Percentiles rank a stretch among this genome's conserved stretches.
Evolutionary conservation across 2,888 invertebrate species (phyloP).

Genomic region (Mayetiola destructor): DNA sequence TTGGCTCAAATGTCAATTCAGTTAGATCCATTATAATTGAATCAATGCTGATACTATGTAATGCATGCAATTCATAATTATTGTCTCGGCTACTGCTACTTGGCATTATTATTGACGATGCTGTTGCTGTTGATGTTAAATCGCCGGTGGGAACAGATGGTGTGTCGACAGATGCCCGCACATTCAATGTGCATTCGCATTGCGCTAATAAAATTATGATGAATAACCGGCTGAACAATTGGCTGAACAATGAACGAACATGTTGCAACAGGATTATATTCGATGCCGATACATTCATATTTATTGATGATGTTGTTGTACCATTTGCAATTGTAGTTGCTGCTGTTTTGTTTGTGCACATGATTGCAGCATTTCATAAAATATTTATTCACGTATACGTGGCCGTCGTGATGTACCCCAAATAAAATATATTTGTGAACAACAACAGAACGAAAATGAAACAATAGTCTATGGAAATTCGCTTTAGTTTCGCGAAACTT

Average conservation of each 20-base stretch:
- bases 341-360: not conserved
- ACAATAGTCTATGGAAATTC: too few species aligned
- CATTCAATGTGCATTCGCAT: constrained; percentile 1
- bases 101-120: not conserved
- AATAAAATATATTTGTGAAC: too few species aligned
- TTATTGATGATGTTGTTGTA: too few species aligned
- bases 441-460: too few species aligned
- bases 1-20: constrained; percentile 35
- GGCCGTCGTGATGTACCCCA: too few species aligned
- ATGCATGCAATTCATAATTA: constrained; percentile 1
- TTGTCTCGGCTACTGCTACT: not conserved
- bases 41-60: not conserved
- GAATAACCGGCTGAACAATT: not conserved
- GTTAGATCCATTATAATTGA: not conserved
- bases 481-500: too few species aligned
- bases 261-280: not conserved
- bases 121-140: not conserved
- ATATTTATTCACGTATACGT: too few species aligned
- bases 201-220: not conserved
- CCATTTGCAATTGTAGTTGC: not conserved
- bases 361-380: not conserved
- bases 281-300: not conserved
- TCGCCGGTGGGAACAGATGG: not conserved
- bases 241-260: not conserved
- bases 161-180: constrained; percentile 4